Base-by-base conservation (phyloP, 2,113 vertebrate genomes). In the Mesocricetus auratus region DNA sequence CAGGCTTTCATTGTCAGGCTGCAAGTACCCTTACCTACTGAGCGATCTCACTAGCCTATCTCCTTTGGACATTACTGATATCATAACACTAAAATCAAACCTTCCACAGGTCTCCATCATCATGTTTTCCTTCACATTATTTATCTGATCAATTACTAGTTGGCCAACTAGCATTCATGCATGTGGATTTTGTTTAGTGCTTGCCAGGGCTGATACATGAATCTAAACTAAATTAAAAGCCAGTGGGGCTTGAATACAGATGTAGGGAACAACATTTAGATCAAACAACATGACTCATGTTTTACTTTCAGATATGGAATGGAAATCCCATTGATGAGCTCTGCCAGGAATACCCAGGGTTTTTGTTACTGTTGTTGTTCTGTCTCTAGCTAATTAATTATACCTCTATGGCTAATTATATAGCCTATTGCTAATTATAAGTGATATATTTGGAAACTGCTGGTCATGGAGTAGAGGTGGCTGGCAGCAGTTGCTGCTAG, bases 131-230 rank as follows among this genome's bases (percentile, higher is more conserved):
- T 64, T 77, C 68, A 31, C 12, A 24, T 22, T 81, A 47, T 75
- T 89, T 90, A 42, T 58, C 68, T 71, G 26, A 81, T 86, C 45
- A 62, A 15, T 86, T 66, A 66, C 42, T 60, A 58, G 50, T 21
- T 92, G 93, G 42, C 31, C 88, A 94, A 71, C 62, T 11, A 87
- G 45, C 36, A 56, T 62, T 86, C 16, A 78, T 36, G 92, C 53
- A 39, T 36, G 11, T 66, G 68, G 13, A 39, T 87, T 36, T 90
- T 78, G 36, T 77, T 82, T 62, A 62, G 69, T 88, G n/a, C 21
- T 66, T 93, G 45, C 29, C 66, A 53, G 62, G 66, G 17, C 74
- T 64, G 53, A 29, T 10, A 77, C 71, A 13, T 7, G 64, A 88
- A 64, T 75, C 24, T 74, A 33, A 90, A 73, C 6, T 6, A 39